phyloP scores from a whole-genome alignment of 92 coral and sea anemone genomes.

The Zoanthus sociatus region DNA sequence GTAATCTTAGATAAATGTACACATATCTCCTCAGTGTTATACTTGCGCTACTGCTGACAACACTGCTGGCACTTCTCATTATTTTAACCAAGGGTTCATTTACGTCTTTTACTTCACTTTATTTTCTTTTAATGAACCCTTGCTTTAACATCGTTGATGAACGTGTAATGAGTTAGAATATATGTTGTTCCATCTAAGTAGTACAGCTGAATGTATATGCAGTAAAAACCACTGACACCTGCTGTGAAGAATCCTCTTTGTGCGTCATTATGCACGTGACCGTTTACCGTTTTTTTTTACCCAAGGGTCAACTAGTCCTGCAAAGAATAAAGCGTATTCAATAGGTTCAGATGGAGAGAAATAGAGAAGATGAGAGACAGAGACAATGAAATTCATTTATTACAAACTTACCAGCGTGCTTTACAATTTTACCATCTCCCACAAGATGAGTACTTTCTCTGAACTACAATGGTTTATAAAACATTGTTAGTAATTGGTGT shows the following conservation, averaged over 20 bases:
- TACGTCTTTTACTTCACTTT: too few species aligned
- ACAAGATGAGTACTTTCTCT: constrained; percentile 83
- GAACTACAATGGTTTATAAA: constrained; percentile 42
- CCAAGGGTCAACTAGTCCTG: constrained; percentile 84
- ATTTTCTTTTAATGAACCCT: too few species aligned
- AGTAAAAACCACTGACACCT: constrained; percentile 87
- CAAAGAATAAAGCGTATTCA: background rate
- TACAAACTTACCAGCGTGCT: constrained; percentile 70
- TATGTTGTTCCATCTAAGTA: constrained; percentile 80
- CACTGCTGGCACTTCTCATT: constrained; percentile 51
- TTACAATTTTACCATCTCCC: constrained; percentile 70
- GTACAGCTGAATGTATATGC: constrained; percentile 93
- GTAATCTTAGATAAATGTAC: too few species aligned
- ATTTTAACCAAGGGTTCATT: background rate
- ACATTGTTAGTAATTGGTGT: background rate
- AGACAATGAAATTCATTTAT: too few species aligned
- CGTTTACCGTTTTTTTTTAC: constrained; percentile 64
- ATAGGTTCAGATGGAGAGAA: background rate
- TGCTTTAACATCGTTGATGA: constrained; percentile 54
- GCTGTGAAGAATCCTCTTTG: constrained; percentile 77
- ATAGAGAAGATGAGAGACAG: background rate
- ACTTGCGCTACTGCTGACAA: constrained; percentile 38
- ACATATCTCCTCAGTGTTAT: constrained; percentile 16
- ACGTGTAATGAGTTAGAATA: constrained; percentile 74
- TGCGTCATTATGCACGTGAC: constrained; percentile 71